phyloP scores from a whole-genome alignment of 2,797 vertebrate genomes.

The Leptodactylus fallax region DNA sequence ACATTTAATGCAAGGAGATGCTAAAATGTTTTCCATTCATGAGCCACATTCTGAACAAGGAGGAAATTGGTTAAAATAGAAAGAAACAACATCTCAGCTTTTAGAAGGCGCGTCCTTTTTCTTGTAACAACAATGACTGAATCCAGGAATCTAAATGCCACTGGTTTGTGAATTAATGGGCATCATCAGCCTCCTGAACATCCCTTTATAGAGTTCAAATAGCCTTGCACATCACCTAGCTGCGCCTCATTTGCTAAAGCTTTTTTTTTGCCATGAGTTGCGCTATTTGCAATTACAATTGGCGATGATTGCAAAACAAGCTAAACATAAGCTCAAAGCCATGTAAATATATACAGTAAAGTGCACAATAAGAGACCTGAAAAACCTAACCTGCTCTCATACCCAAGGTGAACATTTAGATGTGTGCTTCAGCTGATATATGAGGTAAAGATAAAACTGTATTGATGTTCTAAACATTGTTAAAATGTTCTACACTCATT shows the following conservation, averaged over 20 bases:
- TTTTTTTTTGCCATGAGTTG: slow-evolving; percentile 43
- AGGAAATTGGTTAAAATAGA: slow-evolving; percentile 39
- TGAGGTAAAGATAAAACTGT: neutral
- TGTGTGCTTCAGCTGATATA: neutral
- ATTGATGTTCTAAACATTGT: neutral
- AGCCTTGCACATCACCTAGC: slow-evolving; percentile 50
- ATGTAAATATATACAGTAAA: slow-evolving; percentile 16
- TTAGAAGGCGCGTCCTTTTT: slow-evolving; percentile 15
- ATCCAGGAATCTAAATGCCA: slow-evolving; percentile 45
- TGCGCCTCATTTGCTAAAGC: slow-evolving; percentile 48
- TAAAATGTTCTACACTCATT: too few species aligned
- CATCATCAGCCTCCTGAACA: slow-evolving; percentile 38
- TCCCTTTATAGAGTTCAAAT: slow-evolving; percentile 55
- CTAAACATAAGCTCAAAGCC: slow-evolving; percentile 5
- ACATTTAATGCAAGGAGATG: slow-evolving; percentile 19
- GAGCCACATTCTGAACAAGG: slow-evolving; percentile 24
- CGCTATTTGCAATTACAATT: slow-evolving; percentile 53
- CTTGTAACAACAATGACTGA: slow-evolving; percentile 33
- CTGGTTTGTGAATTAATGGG: slow-evolving; percentile 46
- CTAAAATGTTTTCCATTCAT: slow-evolving; percentile 40
- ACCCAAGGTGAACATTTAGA: neutral
- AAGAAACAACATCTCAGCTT: slow-evolving; percentile 42
- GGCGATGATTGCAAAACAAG: slow-evolving; percentile 38
- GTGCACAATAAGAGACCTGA: neutral
- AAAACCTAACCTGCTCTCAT: neutral